Evolutionary conservation across 2,113 vertebrate genomes (phyloP).

Genomic region (Gnathochromis pfefferi): DNA sequence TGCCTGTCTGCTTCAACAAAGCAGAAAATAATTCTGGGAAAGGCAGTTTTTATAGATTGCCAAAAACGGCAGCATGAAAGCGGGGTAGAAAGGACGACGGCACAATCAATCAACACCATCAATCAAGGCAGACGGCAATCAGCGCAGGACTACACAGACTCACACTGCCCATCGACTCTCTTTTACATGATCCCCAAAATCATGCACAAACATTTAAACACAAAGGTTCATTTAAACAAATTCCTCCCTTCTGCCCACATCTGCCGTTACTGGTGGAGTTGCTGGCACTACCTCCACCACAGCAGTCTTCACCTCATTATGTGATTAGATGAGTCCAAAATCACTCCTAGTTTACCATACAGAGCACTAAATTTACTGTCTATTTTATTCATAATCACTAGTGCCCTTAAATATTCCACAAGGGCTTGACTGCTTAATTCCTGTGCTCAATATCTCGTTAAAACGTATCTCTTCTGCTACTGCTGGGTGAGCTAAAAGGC

Average conservation of each 20-base stretch:
- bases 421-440: background rate
- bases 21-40: background rate
- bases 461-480: background rate
- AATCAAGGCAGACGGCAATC: slow-evolving; percentile 15
- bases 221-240: background rate
- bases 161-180: background rate
- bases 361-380: background rate
- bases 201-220: background rate
- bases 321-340: background rate
- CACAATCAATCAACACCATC: slow-evolving; percentile 19
- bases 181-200: background rate
- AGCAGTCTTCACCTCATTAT: background rate
- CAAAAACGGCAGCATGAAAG: background rate
- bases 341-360: background rate
- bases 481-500: background rate
- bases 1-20: background rate
- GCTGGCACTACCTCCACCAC: background rate
- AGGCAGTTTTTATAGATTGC: background rate
- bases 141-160: background rate
- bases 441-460: background rate
- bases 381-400: background rate
- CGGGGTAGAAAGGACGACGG: background rate
- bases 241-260: background rate
- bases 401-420: background rate
- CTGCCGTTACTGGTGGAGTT: background rate